These are phyloP conservation scores for Epicauta chinensis DNA, from an alignment of 1,140 invertebrate species.

Conservation along the genomic window DNA sequence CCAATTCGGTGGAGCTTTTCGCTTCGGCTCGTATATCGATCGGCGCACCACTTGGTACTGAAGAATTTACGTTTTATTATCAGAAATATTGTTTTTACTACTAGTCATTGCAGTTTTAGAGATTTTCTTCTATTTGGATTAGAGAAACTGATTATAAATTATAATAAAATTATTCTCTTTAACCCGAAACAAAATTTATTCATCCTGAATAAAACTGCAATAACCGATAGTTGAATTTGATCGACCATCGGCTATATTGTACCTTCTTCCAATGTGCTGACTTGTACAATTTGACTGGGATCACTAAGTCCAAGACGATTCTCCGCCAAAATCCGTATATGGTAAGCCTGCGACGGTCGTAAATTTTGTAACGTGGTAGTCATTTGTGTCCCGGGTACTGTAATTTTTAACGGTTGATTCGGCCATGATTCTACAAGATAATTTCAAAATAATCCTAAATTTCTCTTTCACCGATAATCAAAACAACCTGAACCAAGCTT, in stretches of 20 bases:
- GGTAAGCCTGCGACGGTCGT: constrained; percentile 82
- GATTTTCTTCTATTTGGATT: no score
- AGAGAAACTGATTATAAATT: neutral
- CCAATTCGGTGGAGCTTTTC: constrained; percentile 81
- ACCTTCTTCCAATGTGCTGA: constrained; percentile 76
- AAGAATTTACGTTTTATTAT: neutral
- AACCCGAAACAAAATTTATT: no score
- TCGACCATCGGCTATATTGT: no score
- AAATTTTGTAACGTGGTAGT: constrained; percentile 72
- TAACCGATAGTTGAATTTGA: no score
- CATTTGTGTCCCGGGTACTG: constrained; percentile 70
- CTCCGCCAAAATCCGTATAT: constrained; percentile 82
- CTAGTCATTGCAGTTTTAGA: no score
- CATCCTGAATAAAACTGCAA: no score
- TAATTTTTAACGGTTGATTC: constrained; percentile 68
- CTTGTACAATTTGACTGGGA: constrained; percentile 75
- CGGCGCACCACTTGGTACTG: constrained; percentile 82
- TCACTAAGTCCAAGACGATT: constrained; percentile 82
- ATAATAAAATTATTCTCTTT: no score
- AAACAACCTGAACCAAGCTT: constrained; percentile 69
- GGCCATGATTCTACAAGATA: constrained; percentile 60
- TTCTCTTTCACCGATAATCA: neutral
- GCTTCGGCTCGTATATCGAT: constrained; percentile 77
- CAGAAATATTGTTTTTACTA: no score
- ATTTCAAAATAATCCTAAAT: constrained; percentile 1